Percentiles rank a stretch among this genome's conserved stretches.
phyloP scores from a whole-genome alignment of 2,113 vertebrate species.

The Orthonyx spaldingii region DNA sequence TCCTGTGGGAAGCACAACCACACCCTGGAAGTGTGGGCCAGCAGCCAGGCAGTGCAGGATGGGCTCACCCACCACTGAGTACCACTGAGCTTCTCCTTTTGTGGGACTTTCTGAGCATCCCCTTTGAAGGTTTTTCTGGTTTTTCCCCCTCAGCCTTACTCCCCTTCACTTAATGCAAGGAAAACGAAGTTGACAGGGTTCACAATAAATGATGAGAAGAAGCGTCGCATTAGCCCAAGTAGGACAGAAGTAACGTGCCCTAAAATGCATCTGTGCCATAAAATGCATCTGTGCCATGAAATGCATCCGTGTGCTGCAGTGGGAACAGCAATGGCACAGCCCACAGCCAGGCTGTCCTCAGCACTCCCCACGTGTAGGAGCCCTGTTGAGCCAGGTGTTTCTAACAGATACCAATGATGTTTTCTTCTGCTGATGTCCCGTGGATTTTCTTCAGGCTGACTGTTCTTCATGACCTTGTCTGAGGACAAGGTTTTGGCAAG shows the following conservation, averaged over 20 bases:
- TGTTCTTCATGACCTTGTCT: background rate
- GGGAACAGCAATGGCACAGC: background rate
- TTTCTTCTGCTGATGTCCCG: background rate
- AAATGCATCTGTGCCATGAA: fast-evolving
- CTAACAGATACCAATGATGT: background rate
- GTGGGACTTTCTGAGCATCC: background rate
- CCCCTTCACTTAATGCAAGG: background rate
- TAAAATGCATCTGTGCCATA: background rate
- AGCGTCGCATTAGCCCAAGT: fast-evolving
- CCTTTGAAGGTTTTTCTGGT: background rate
- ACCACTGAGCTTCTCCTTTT: fast-evolving
- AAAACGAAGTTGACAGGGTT: background rate
- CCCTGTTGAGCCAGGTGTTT: fast-evolving
- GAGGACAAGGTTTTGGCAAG: background rate
- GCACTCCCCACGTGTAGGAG: background rate
- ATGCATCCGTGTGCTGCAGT: fast-evolving
- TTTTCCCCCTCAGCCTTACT: background rate
- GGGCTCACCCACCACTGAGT: background rate
- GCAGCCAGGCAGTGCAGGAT: fast-evolving
- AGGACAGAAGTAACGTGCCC: fast-evolving
- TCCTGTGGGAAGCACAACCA: background rate
- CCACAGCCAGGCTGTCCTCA: background rate
- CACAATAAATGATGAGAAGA: background rate
- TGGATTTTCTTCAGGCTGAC: background rate
- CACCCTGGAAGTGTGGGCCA: background rate